phyloP scores from a whole-genome alignment of 2,888 invertebrate genomes.

The Eledone cirrhosa region DNA sequence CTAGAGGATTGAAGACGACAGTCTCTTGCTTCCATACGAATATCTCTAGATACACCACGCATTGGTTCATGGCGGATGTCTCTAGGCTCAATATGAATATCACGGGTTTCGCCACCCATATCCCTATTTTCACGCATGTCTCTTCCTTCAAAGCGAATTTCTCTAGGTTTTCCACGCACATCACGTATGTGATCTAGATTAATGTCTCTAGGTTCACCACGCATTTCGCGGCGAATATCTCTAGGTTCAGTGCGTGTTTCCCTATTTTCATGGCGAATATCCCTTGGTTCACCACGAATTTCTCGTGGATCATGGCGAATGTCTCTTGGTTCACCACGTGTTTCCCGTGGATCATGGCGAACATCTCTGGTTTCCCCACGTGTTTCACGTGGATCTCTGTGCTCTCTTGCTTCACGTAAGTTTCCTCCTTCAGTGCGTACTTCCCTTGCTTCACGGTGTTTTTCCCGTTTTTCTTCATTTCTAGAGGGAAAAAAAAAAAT shows the following conservation, averaged over 20 bases:
- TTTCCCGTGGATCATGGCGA: constrained; percentile 4
- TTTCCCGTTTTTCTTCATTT: constrained; percentile 17
- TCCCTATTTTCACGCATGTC: constrained; percentile 23
- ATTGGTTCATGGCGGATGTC: constrained; percentile 19
- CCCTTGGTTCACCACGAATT: not conserved
- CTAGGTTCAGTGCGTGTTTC: constrained; percentile 17
- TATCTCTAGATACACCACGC: constrained; percentile 23
- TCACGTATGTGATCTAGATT: not conserved
- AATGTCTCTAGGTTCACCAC: constrained; percentile 28
- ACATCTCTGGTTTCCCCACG: not conserved
- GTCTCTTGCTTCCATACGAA: constrained; percentile 8
- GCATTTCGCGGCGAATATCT: constrained; percentile 25
- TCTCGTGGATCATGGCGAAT: constrained; percentile 11
- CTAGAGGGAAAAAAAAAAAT: not conserved
- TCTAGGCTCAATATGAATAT: constrained; percentile 28
- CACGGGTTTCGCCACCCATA: constrained; percentile 27
- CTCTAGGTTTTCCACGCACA: constrained; percentile 26
- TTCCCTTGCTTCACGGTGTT: constrained; percentile 13
- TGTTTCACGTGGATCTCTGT: constrained; percentile 16
- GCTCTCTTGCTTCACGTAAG: not conserved
- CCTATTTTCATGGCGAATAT: constrained; percentile 23
- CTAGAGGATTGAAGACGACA: constrained; percentile 10
- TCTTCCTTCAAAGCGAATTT: constrained; percentile 8
- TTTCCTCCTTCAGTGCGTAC: no score
- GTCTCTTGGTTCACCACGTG: constrained; percentile 14